Conservation (phyloP, 2,888 invertebrate species). For the Zaprionus obscuricornis region DNA sequence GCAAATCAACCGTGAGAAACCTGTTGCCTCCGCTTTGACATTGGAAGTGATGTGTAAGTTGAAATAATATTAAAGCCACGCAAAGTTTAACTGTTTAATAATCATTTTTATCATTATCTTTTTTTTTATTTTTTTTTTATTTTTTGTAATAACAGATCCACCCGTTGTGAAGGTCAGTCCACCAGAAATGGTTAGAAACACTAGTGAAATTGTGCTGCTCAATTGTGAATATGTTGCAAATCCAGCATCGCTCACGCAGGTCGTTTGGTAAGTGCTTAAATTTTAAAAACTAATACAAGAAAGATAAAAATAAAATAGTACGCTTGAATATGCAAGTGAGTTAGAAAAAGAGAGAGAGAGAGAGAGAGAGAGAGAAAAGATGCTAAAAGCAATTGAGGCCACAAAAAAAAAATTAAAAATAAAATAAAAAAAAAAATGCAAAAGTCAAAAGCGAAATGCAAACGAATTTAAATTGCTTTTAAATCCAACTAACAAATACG, state of each 20-base stretch:
- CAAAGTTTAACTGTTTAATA: not conserved
- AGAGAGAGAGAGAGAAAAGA: not conserved
- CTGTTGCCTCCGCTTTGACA: slow-evolving; percentile 88
- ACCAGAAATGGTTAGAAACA: slow-evolving; percentile 90
- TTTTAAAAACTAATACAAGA: slow-evolving; percentile 18
- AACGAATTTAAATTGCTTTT: slow-evolving; percentile 70
- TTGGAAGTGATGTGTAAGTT: slow-evolving; percentile 94
- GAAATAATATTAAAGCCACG: not conserved
- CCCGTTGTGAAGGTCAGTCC: slow-evolving; percentile 92
- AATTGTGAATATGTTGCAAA: slow-evolving; percentile 94
- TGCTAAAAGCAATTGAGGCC: no score
- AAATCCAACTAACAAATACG: slow-evolving; percentile 47
- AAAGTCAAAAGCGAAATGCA: slow-evolving; percentile 60
- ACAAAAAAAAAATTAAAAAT: slow-evolving; percentile 8
- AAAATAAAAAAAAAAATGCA: slow-evolving; percentile 37
- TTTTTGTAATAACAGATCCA: slow-evolving; percentile 87
- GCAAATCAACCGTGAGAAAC: slow-evolving; percentile 88
- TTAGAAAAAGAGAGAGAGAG: slow-evolving; percentile 1
- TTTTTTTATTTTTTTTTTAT: slow-evolving; percentile 60
- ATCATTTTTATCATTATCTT: not conserved
- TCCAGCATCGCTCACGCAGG: slow-evolving; percentile 90
- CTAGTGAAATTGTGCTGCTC: slow-evolving; percentile 89
- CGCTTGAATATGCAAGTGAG: no score
- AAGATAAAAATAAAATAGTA: slow-evolving; percentile 12
- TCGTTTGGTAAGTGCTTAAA: slow-evolving; percentile 87